Evolutionary conservation across 2,888 invertebrate genomes (phyloP).

Genomic region (Diaperis boleti): DNA sequence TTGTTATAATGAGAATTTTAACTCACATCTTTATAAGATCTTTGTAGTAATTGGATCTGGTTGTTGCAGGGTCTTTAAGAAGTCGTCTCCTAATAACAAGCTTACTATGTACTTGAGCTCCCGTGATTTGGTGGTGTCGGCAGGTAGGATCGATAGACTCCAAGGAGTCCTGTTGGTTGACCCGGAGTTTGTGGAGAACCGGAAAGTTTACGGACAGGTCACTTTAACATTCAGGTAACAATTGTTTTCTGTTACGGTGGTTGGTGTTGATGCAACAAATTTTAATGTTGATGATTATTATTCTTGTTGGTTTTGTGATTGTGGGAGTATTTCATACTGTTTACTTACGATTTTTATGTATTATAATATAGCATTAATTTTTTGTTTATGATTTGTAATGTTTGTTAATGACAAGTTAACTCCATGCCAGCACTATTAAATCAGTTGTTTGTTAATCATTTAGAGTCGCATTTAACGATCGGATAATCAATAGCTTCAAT

Average conservation of each 20-base stretch:
- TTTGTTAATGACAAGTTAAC: no score
- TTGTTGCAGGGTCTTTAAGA: slow-evolving; percentile 83
- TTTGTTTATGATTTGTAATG: no score
- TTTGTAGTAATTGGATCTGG: not conserved
- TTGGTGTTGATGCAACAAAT: not conserved
- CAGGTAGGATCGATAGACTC: slow-evolving; percentile 80
- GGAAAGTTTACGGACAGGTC: slow-evolving; percentile 87
- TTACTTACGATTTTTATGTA: no score
- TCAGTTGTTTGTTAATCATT: slow-evolving; percentile 1
- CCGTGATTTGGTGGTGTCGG: slow-evolving; percentile 82
- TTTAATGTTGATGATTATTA: no score
- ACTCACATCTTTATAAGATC: no score
- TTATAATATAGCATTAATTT: no score
- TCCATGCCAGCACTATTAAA: no score
- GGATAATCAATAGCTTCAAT: not conserved
- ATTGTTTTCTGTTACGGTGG: not conserved
- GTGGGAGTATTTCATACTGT: no score
- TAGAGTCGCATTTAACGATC: not conserved
- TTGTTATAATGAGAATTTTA: no score
- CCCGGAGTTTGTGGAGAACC: slow-evolving; percentile 85
- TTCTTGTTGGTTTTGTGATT: no score
- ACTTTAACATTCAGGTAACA: slow-evolving; percentile 91
- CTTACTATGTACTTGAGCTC: slow-evolving; percentile 86
- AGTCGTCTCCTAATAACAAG: slow-evolving; percentile 87
- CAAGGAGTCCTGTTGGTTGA: slow-evolving; percentile 95